Base-by-base conservation (phyloP, 2,113 vertebrate species). In the Centropus bengalensis region DNA sequence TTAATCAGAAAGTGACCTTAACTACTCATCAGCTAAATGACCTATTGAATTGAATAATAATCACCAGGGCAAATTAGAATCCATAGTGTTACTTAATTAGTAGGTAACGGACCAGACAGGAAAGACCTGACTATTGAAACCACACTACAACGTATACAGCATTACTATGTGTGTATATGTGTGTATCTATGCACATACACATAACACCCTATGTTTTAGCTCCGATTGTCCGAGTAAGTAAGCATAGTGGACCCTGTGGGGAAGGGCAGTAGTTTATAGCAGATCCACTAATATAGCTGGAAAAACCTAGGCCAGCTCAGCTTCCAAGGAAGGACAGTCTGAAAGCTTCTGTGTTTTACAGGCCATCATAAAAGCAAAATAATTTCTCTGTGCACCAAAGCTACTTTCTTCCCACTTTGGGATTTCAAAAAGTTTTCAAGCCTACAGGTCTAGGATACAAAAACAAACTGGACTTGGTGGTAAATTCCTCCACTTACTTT, bases 1-100 rank as follows among this genome's bases (percentile, higher is more conserved):
- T 93, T 95, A 96, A 96, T 96, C 88, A 94, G 85, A 95, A 93
- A 93, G 86, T 95, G 94, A 95, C 93, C 94, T 94, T 94, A 96
- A 68, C 88, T 88, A 69, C 69, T 83, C 80, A 90, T 81, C 94
- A 91, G 32, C 92, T 97, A 87, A 93, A 95, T 94, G 91, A 96
- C 74, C 74, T 89, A 17, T 80, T 69, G 88, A 95, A 94, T 74
- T 82, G 89, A 93, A 92, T 89, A 96, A 96, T 90, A 93, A 95
- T 94, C 75, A 94, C 81, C 79, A 88, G 60, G 82, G 85, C 52
- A 94, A 96, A 95, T 94, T 75, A 94, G 52, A 71, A 94, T 89
- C 89, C 82, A 86, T 63, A 74, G 47, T 30, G 15, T 74, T 86
- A 82, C 71, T 94, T 93, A 85, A 94, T 88, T 93, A 86, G 85